phyloP scores from a whole-genome alignment of 2,888 invertebrate genomes.

The Pocota personata region DNA sequence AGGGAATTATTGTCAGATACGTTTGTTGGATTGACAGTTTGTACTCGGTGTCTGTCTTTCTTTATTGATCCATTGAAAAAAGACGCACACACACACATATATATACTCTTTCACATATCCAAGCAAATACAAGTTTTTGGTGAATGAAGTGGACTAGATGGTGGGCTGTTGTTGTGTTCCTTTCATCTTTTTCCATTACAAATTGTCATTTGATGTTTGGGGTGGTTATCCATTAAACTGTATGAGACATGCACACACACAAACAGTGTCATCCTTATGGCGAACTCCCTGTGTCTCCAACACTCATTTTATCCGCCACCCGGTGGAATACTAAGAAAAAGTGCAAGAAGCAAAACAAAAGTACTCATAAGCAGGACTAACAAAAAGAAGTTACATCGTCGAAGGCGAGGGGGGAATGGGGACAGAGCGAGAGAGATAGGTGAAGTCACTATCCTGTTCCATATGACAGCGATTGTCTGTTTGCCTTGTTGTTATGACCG shows the following conservation, averaged over 20 bases:
- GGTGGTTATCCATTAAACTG: slow-evolving; percentile 58
- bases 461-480: slow-evolving; percentile 71
- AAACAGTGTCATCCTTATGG: slow-evolving; percentile 7
- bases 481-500: slow-evolving; percentile 73
- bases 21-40: slow-evolving; percentile 53
- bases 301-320: slow-evolving; percentile 62
- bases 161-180: slow-evolving; percentile 32
- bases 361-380: slow-evolving; percentile 44
- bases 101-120: neutral
- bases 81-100: neutral
- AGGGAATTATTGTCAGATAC: slow-evolving; percentile 41
- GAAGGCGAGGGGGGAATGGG: neutral
- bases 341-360: slow-evolving; percentile 23
- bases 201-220: slow-evolving; percentile 68
- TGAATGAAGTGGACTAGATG: slow-evolving; percentile 61
- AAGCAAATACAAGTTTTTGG: slow-evolving; percentile 25
- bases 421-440: neutral
- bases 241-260: neutral
- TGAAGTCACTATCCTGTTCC: slow-evolving; percentile 54
- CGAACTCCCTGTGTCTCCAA: neutral
- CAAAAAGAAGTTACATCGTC: slow-evolving; percentile 60
- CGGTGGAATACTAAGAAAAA: slow-evolving; percentile 45
- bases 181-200: slow-evolving; percentile 68
- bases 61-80: slow-evolving; percentile 34
- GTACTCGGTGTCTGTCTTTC: slow-evolving; percentile 44